phyloP scores from a whole-genome alignment of 1,140 invertebrate species.

The Ceratina calcarata region DNA sequence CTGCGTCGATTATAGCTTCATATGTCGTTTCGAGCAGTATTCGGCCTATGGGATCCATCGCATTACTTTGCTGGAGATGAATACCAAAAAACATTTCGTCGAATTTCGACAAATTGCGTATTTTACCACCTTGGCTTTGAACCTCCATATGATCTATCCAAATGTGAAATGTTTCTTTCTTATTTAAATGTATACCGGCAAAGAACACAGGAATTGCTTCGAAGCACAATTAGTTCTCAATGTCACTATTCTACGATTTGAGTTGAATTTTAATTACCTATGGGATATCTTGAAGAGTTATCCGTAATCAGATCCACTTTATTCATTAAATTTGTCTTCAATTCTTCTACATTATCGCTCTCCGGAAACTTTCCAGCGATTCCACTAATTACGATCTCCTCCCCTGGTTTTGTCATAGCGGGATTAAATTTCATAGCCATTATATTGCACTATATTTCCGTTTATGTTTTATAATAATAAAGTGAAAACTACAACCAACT shows the following conservation, averaged over 20 bases:
- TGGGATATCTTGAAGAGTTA: slow-evolving; percentile 88
- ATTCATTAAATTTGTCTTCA: slow-evolving; percentile 88
- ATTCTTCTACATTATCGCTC: slow-evolving; percentile 88
- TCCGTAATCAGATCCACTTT: slow-evolving; percentile 90
- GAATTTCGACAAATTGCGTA: slow-evolving; percentile 90
- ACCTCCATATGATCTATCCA: slow-evolving; percentile 84
- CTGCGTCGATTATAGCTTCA: slow-evolving; percentile 95
- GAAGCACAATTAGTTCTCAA: no score
- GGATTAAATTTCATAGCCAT: background rate
- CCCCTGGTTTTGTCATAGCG: slow-evolving; percentile 78
- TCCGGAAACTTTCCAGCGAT: slow-evolving; percentile 94
- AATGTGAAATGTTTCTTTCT: background rate
- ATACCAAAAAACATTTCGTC: slow-evolving; percentile 92
- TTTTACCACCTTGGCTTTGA: slow-evolving; percentile 88
- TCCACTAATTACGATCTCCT: slow-evolving; percentile 91
- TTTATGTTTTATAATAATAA: no score
- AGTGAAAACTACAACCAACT: no score
- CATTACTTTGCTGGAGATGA: slow-evolving; percentile 90
- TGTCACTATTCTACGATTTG: no score
- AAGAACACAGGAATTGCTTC: no score
- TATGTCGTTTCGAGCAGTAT: slow-evolving; percentile 91
- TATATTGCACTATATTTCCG: no score
- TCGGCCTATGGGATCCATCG: slow-evolving; percentile 94
- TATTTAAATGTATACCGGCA: no score
- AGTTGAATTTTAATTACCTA: slow-evolving; percentile 77